Evolutionary conservation across 1,140 invertebrate species (phyloP).

Genomic region (Diorhabda elongata): DNA sequence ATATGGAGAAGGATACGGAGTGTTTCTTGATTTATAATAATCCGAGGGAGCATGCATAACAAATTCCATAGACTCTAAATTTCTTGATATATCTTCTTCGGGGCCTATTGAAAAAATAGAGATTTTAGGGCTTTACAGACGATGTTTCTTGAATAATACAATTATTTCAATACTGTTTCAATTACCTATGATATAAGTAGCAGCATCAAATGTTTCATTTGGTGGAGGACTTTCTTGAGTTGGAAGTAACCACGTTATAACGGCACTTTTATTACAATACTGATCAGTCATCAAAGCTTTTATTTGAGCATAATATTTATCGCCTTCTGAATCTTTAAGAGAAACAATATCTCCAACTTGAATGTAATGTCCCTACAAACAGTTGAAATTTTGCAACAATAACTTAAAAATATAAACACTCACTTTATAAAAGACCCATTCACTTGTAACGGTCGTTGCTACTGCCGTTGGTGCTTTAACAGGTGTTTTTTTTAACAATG

Average conservation of each 20-base stretch:
- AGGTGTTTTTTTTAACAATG: constrained; percentile 77
- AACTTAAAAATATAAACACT: constrained; percentile 11
- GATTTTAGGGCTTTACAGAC: too few species aligned
- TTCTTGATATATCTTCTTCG: constrained; percentile 84
- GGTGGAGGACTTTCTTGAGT: constrained; percentile 75
- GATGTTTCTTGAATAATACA: too few species aligned
- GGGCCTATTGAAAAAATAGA: constrained; percentile 59
- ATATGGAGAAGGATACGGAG: constrained; percentile 67
- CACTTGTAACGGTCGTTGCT: constrained; percentile 73
- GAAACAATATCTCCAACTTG: constrained; percentile 90
- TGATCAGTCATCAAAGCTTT: constrained; percentile 85
- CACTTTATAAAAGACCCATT: constrained; percentile 80
- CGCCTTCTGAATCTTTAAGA: constrained; percentile 71
- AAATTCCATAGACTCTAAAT: constrained; percentile 84
- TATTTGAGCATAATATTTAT: constrained; percentile 85
- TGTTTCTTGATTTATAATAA: constrained; percentile 75
- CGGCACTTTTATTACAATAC: constrained; percentile 90
- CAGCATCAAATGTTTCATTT: constrained; percentile 78
- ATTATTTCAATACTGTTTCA: too few species aligned
- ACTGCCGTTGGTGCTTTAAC: constrained; percentile 76
- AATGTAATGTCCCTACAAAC: constrained; percentile 71
- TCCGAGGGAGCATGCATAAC: constrained; percentile 90
- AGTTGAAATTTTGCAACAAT: neutral
- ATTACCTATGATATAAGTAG: constrained; percentile 82
- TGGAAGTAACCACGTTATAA: constrained; percentile 88